Evolutionary conservation across 2,113 vertebrate species (phyloP), one percentile per base, ranked within the genome.

Genomic region (Oriolus oriolus): DNA sequence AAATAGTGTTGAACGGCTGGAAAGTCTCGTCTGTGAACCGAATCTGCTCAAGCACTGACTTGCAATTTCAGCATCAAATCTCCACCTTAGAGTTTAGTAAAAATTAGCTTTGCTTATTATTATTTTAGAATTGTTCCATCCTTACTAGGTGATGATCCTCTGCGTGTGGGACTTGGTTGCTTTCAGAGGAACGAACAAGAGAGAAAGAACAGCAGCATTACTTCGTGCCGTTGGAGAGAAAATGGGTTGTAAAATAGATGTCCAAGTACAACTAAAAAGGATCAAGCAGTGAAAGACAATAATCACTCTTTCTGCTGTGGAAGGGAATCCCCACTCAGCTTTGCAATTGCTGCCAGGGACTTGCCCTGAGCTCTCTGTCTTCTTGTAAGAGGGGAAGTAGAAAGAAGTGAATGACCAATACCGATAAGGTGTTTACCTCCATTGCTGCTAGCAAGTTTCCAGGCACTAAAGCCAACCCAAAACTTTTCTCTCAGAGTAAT

Each of bases 291-390:
- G 54, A 75, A 17, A 56, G 31, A 2, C 16, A 75, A 56, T 49
- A 91, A 84, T 71, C 73, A 14, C 9, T 56, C 33, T 71, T 92
- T 88, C 79, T 94, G 77, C 31, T 84, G 33, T 84, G 50, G 45
- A 77, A 93, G 85, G 85, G 88, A 94, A 96, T 93, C 63, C 60
- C 85, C 95, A 91, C 18, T 63, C 54, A 80, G n/a, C 82, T 70
- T 77, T 86, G 54, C 59, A 94, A 20, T 22, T 74, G 35, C 52
- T 95, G 92, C 85, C 93, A 95, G 91, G 75, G 79, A 81, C 84
- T 91, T 95, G 63, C 78, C 85, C 89, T 0, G 18, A 90, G 47
- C 59, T 85, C 60, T 57, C 77, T 79, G n/a, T 31, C 82, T 94
- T 93, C 70, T 91, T 95, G 47, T 81, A 84, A 93, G 63, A 90